These are phyloP conservation scores for Zosterops japonicus DNA, from an alignment of 2,113 vertebrate genomes.

Conservation along the genomic window DNA sequence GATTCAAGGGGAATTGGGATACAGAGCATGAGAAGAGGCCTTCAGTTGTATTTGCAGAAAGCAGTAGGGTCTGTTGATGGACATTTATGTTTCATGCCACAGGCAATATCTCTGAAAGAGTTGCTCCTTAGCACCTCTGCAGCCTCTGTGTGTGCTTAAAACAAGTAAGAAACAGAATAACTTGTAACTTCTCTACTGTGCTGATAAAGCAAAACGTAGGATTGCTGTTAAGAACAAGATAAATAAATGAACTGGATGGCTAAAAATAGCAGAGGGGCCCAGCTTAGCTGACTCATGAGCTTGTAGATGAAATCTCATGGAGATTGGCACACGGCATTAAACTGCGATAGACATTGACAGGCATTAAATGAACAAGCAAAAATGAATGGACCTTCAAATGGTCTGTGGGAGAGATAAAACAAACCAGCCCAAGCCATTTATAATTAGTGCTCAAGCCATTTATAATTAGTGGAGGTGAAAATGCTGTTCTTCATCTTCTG, in stretches of 20 bases:
- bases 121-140: background rate
- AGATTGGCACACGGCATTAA: background rate
- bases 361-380: background rate
- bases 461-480: background rate
- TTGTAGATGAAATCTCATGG: background rate
- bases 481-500: background rate
- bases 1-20: background rate
- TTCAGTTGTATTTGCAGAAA: background rate
- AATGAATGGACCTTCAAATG: background rate
- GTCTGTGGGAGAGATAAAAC: background rate
- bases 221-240: background rate
- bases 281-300: background rate
- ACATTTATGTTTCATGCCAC: background rate
- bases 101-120: background rate
- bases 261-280: background rate
- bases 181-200: background rate
- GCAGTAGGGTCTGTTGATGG: background rate
- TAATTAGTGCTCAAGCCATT: background rate
- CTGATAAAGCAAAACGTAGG: conserved; percentile 39
- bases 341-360: background rate
- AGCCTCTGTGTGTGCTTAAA: background rate
- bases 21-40: background rate
- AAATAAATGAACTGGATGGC: conserved; percentile 5
- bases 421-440: background rate
- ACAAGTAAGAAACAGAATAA: background rate